phyloP scores from a whole-genome alignment of 1,140 invertebrate species.

The Anastrepha obliqua region DNA sequence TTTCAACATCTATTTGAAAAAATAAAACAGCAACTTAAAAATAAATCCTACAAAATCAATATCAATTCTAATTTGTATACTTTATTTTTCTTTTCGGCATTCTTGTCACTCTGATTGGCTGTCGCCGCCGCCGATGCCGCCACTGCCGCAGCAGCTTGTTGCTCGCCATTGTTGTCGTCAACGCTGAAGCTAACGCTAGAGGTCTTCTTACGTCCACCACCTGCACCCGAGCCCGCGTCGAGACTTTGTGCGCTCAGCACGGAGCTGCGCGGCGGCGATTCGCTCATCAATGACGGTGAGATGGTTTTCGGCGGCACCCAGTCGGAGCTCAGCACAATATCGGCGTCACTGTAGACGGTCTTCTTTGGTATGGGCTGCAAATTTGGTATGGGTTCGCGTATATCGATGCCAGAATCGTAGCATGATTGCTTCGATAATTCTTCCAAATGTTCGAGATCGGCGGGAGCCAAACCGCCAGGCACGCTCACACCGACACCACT shows the following conservation, averaged over 20 bases:
- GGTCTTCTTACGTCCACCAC: conserved; percentile 80
- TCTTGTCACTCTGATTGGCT: conserved; percentile 75
- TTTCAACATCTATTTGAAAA: conserved; percentile 85
- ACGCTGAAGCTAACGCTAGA: conserved; percentile 85
- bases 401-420: conserved; percentile 92
- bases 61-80: conserved; percentile 66
- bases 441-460: conserved; percentile 70
- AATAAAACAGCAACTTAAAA: background rate
- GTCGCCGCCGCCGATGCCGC: conserved; percentile 63
- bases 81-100: conserved; percentile 79
- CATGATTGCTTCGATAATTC: conserved; percentile 82
- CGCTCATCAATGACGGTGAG: conserved; percentile 79
- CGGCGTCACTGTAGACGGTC: conserved; percentile 86
- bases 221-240: conserved; percentile 62
- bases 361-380: conserved; percentile 75
- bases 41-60: conserved; percentile 1
- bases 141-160: conserved; percentile 30
- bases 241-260: conserved; percentile 68
- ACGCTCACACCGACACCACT: conserved; percentile 17
- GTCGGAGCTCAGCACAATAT: conserved; percentile 87
- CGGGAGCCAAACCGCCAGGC: conserved; percentile 58
- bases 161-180: conserved; percentile 76
- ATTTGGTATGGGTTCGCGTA: conserved; percentile 81
- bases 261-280: conserved; percentile 74
- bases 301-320: conserved; percentile 89